Evolutionary conservation across 2,797 vertebrate genomes (phyloP).

Genomic region (Tachyglossus aculeatus): DNA sequence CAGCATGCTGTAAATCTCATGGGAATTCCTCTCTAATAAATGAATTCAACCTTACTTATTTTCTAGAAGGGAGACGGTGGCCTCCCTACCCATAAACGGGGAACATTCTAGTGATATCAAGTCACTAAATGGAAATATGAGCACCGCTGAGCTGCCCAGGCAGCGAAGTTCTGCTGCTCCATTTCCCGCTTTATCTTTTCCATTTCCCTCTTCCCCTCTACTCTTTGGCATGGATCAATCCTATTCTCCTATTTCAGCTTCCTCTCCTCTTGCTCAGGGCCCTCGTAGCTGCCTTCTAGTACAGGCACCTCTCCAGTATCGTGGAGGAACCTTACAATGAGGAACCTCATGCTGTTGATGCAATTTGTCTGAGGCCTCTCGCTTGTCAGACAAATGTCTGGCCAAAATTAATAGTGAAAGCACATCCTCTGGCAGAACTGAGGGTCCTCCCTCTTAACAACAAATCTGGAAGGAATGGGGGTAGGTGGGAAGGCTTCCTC

Average conservation of each 20-base stretch:
- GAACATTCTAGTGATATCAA: not conserved
- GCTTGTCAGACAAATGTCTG: no score
- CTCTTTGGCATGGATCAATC: not conserved
- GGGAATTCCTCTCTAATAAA: not conserved
- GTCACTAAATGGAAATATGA: not conserved
- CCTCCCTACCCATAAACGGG: not conserved
- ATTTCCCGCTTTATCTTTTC: not conserved
- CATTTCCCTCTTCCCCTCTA: not conserved
- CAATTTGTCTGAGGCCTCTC: no score
- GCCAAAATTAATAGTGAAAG: no score
- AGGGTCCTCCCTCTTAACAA: slow-evolving; percentile 1
- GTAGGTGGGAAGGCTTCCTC: not conserved
- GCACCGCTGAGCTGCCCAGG: not conserved
- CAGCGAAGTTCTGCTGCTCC: not conserved
- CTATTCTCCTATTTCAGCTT: no score
- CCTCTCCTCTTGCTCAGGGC: not conserved
- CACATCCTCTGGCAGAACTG: no score
- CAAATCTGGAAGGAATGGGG: not conserved
- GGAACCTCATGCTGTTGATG: no score
- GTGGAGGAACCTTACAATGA: no score
- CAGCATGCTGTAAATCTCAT: not conserved
- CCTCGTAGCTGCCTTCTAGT: not conserved
- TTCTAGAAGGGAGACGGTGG: not conserved
- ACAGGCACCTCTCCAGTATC: not conserved
- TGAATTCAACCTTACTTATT: not conserved